A percentile compares a stretch with the other conserved stretches of the same genome.
Conservation (phyloP, 2,888 invertebrate genomes). For the Callinectes sapidus region DNA sequence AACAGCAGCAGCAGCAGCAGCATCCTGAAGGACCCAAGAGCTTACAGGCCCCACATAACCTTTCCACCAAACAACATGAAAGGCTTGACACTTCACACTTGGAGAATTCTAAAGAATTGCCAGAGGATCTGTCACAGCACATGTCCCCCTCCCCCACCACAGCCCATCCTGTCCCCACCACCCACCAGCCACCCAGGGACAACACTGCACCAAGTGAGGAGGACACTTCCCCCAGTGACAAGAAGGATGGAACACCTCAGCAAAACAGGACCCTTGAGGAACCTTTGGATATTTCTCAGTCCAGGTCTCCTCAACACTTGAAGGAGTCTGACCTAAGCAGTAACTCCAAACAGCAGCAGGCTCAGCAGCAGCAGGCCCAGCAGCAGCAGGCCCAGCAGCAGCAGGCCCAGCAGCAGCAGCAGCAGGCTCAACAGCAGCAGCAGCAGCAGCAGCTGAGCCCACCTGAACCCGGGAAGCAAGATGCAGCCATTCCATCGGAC, state of each 20-base stretch:
- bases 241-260: slow-evolving; percentile 18
- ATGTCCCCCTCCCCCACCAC: slow-evolving; percentile 37
- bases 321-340: slow-evolving; percentile 37
- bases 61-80: slow-evolving; percentile 26
- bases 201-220: neutral
- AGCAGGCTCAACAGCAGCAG: slow-evolving; percentile 41
- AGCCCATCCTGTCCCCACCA: slow-evolving; percentile 5
- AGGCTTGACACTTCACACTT: slow-evolving; percentile 13
- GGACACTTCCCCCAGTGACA: slow-evolving; percentile 16
- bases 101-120: slow-evolving; percentile 52
- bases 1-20: slow-evolving; percentile 46
- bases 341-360: slow-evolving; percentile 36
- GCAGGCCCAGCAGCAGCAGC: slow-evolving; percentile 49
- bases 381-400: slow-evolving; percentile 34
- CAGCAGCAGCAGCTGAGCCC: slow-evolving; percentile 34
- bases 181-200: slow-evolving; percentile 22
- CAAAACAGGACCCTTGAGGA: slow-evolving; percentile 12
- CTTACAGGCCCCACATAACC: slow-evolving; percentile 31
- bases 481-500: slow-evolving; percentile 34
- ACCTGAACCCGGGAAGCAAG: slow-evolving; percentile 42
- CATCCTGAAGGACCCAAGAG: slow-evolving; percentile 38
- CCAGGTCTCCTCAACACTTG: neutral
- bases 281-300: neutral
- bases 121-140: slow-evolving; percentile 58
- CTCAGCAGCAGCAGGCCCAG: slow-evolving; percentile 43